These are phyloP conservation scores for Antechinus stuartii DNA, from an alignment of 2,113 vertebrate genomes.

Conservation along the genomic window DNA sequence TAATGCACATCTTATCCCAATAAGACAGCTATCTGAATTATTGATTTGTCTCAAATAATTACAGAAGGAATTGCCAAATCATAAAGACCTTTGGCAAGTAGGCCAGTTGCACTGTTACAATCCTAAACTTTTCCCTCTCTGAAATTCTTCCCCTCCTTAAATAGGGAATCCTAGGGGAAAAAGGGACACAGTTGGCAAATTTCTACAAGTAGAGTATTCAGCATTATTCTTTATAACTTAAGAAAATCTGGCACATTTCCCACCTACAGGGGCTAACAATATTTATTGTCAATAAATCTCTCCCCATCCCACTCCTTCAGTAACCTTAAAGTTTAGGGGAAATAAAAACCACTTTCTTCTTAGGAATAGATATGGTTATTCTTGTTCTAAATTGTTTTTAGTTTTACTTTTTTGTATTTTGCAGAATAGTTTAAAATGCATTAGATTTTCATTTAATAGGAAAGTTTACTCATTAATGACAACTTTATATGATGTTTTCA, in stretches of 20 bases:
- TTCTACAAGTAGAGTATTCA: background rate
- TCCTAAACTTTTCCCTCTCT: background rate
- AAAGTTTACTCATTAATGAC: background rate
- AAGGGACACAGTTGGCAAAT: background rate
- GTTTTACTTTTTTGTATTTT: no score
- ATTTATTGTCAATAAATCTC: background rate
- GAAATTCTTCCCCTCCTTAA: background rate
- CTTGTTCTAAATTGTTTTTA: background rate
- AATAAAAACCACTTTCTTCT: background rate
- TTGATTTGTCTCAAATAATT: background rate
- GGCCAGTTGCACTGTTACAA: background rate
- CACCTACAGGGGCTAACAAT: background rate
- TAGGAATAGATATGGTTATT: background rate
- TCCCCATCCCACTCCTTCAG: background rate
- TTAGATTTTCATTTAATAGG: background rate
- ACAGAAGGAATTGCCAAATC: background rate
- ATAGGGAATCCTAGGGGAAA: background rate
- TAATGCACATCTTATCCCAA: background rate
- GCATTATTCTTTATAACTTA: background rate
- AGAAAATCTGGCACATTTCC: background rate
- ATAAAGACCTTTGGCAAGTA: background rate
- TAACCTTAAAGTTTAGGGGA: background rate
- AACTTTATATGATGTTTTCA: background rate
- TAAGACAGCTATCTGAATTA: background rate
- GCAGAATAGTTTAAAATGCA: background rate